Evolutionary conservation across 2,888 invertebrate genomes (phyloP).

Genomic region (Lasioglossum morio): DNA sequence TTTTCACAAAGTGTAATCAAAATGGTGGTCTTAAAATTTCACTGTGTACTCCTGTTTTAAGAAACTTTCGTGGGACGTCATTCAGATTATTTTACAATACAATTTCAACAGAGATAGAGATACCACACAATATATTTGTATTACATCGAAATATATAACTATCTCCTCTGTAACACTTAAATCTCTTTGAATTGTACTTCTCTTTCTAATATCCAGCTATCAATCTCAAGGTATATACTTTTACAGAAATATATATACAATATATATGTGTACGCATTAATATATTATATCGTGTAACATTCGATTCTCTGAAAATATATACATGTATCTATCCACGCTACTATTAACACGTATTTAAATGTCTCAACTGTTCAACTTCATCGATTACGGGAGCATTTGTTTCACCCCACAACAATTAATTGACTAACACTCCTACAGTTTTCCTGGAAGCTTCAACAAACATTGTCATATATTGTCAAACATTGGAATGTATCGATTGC

Average conservation of each 20-base stretch:
- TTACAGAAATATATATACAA: constrained; percentile 13
- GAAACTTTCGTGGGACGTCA: constrained; percentile 4
- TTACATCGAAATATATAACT: constrained; percentile 40
- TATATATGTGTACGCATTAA: not conserved
- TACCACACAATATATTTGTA: constrained; percentile 21
- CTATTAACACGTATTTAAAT: constrained; percentile 15
- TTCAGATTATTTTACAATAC: constrained; percentile 32
- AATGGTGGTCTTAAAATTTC: not conserved
- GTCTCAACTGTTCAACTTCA: constrained; percentile 16
- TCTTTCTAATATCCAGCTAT: constrained; percentile 1
- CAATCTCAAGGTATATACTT: constrained; percentile 17
- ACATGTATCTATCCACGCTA: constrained; percentile 26
- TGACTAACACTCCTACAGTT: constrained; percentile 20
- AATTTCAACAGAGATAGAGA: constrained; percentile 19
- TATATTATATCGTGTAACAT: constrained; percentile 23
- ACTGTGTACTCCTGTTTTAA: not conserved
- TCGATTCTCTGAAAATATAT: constrained; percentile 37
- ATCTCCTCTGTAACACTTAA: constrained; percentile 13
- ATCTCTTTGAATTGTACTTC: not conserved
- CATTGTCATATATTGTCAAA: constrained; percentile 4
- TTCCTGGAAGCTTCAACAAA: not conserved
- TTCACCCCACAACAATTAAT: constrained; percentile 29
- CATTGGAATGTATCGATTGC: not conserved
- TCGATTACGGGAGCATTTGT: not conserved
- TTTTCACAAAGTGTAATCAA: not conserved